Conservation (phyloP, 2,797 vertebrate genomes). For the Ctenopoma multispine region DNA sequence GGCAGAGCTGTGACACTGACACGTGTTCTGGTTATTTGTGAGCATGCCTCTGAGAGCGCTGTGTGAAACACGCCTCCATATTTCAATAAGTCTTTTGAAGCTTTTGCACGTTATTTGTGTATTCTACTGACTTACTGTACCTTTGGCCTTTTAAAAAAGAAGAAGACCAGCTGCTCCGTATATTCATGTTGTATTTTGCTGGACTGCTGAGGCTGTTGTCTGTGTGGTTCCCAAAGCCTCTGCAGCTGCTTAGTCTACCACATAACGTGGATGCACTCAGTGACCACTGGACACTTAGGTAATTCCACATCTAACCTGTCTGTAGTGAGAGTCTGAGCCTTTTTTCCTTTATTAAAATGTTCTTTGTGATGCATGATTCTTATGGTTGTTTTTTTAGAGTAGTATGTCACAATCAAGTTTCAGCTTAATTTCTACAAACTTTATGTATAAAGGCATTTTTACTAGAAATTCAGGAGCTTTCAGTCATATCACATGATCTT, state of each 20-base stretch:
- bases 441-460: too few species aligned
- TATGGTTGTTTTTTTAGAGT: background rate
- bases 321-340: background rate
- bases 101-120: slow-evolving; percentile 17
- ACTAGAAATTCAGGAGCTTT: too few species aligned
- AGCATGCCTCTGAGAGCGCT: background rate
- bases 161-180: background rate
- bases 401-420: background rate
- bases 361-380: background rate
- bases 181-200: slow-evolving; percentile 30
- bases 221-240: slow-evolving; percentile 31
- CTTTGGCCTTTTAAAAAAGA: slow-evolving; percentile 21
- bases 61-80: slow-evolving; percentile 6
- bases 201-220: slow-evolving; percentile 40
- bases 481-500: too few species aligned
- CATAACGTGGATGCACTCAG: background rate
- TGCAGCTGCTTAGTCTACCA: slow-evolving; percentile 41
- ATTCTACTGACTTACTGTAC: slow-evolving; percentile 17
- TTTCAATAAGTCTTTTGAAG: slow-evolving; percentile 4
- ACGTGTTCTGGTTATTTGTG: slow-evolving; percentile 1
- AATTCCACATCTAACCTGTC: background rate
- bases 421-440: background rate
- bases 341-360: background rate
- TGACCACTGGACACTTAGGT: slow-evolving; percentile 2
- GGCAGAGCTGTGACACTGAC: slow-evolving; percentile 7